Conservation (phyloP, 2,888 invertebrate species). For the Dioctria rufipes region DNA sequence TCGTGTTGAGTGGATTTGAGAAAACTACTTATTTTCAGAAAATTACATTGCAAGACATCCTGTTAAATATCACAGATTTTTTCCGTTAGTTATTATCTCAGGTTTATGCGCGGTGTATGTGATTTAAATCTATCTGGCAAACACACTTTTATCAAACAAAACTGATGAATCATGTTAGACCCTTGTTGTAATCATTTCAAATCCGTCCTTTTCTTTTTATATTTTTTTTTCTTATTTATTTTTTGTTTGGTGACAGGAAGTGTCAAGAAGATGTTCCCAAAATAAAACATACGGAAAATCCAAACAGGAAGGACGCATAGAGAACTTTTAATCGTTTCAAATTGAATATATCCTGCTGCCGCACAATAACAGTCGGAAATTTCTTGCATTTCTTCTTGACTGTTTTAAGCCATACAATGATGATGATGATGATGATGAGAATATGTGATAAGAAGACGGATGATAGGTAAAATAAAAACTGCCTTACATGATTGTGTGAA, state of each 20-base stretch:
- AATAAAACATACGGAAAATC: constrained; percentile 31
- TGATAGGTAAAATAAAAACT: constrained; percentile 26
- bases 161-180: constrained; percentile 8
- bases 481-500: constrained; percentile 14
- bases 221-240: too few species aligned
- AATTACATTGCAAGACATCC: constrained; percentile 49
- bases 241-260: constrained; percentile 39
- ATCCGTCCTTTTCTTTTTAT: constrained; percentile 17
- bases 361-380: not conserved
- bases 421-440: too few species aligned
- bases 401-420: too few species aligned
- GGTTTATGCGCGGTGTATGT: not conserved
- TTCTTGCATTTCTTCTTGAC: not conserved
- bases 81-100: not conserved
- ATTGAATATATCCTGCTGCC: constrained; percentile 50
- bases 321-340: constrained; percentile 35
- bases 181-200: constrained; percentile 23
- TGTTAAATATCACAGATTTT: constrained; percentile 40
- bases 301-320: constrained; percentile 43
- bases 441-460: not conserved
- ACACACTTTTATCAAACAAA: not conserved
- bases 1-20: constrained; percentile 4
- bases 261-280: constrained; percentile 32
- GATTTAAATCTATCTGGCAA: not conserved
- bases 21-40: constrained; percentile 26